Evolutionary conservation across 2,888 invertebrate genomes (phyloP), one percentile per base, ranked within the genome.

Genomic region (Pantelozetes paolii): DNA sequence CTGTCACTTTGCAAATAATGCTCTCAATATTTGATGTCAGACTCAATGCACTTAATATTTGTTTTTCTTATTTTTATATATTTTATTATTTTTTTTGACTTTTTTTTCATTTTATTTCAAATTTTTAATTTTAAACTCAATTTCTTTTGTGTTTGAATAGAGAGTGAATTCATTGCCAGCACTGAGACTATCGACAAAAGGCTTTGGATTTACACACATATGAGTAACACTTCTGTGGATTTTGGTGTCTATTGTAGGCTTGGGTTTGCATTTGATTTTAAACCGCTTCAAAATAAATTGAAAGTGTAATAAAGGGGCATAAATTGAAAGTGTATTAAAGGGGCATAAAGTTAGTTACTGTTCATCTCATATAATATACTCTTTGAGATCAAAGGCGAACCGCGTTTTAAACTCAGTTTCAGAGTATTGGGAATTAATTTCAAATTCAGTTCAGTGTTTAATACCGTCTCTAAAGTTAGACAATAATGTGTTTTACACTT

Each of bases 241-340:
- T 30, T 69, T n/a, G n/a, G 8, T 69, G 20, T 8, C 69, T 6
- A 36, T 69, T n/a, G 40, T 32, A 20, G 3, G 11, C 8, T 15
- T 69, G 13, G 40, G 5, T 32, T n/a, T 2, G 13, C 20, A 42
- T 28, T 69, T 42, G 45, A 69, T 69, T 69, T 69, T 20, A 69
- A 69, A 69, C 9, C 30, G 69, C 69, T 69, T 69, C 13, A 18
- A 13, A 69, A 36, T 13, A 32, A n/a, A n/a, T n/a, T n/a, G n/a
- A n/a, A n/a, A n/a, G n/a, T n/a, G n/a, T n/a, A n/a, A n/a, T n/a
- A n/a, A n/a, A n/a, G n/a, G n/a, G n/a, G n/a, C n/a, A 69, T 32
- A 69, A 69, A 69, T 69, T 69, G 69, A 69, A 69, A 69, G n/a
- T 69, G 20, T 13, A 69, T 11, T 28, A 69, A 69, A 32, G 45